Evolutionary conservation across 2,888 invertebrate species (phyloP).

Genomic region (Stenurella melanura): DNA sequence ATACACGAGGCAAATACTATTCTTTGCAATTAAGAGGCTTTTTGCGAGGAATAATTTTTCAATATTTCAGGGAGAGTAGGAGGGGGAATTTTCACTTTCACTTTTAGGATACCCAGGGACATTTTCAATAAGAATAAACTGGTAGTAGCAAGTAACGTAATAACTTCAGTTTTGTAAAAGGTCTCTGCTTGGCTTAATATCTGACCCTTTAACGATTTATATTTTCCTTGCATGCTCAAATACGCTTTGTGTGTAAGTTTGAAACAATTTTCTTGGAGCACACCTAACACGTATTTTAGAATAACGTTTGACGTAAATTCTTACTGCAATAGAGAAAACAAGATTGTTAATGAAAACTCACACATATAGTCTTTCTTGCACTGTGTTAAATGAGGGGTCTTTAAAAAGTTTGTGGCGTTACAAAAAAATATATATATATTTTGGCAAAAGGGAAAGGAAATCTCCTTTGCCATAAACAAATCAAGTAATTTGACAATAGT

Average conservation of each 20-base stretch:
- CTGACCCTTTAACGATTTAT: not conserved
- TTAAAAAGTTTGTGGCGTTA: too few species aligned
- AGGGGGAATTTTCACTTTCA: conserved; percentile 42
- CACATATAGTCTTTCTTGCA: too few species aligned
- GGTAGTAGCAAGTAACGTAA: not conserved
- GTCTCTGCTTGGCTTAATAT: conserved; percentile 24
- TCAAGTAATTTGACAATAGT: too few species aligned
- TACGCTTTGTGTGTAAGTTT: not conserved
- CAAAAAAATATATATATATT: too few species aligned
- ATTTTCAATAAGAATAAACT: not conserved
- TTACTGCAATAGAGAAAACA: too few species aligned
- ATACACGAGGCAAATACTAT: not conserved
- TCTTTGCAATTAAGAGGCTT: conserved; percentile 41
- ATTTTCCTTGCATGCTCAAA: not conserved
- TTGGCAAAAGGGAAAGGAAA: too few species aligned
- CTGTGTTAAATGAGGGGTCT: too few species aligned
- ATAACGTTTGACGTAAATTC: too few species aligned
- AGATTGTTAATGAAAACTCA: too few species aligned
- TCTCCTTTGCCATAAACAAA: too few species aligned
- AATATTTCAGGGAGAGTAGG: conserved; percentile 42
- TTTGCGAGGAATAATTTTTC: conserved; percentile 39
- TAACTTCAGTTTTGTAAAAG: conserved; percentile 38
- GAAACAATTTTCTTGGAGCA: too few species aligned
- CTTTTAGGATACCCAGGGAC: not conserved
- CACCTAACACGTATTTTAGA: too few species aligned